Conservation (phyloP, 2,888 invertebrate genomes). For the Eupelmus urozonus region DNA sequence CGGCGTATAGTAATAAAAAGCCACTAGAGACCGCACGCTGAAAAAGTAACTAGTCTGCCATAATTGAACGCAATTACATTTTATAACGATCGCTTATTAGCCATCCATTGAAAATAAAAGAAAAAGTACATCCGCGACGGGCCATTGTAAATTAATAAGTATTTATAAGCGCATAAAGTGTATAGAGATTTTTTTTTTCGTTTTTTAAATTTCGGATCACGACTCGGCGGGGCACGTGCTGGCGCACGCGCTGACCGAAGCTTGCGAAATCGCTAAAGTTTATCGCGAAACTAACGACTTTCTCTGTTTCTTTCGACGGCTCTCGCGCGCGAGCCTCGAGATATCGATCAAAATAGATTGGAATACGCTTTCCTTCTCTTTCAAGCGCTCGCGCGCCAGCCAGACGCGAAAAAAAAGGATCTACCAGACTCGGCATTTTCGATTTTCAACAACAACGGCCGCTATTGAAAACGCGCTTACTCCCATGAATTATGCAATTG, state of each 20-base stretch:
- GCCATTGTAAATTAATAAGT: no score
- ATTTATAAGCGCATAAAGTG: no score
- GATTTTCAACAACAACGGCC: background rate
- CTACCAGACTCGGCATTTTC: no score
- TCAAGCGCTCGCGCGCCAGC: no score
- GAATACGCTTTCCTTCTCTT: conserved; percentile 40
- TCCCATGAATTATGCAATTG: background rate
- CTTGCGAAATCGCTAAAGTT: conserved; percentile 63
- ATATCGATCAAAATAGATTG: conserved; percentile 45
- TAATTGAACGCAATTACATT: background rate
- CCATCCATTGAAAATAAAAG: no score
- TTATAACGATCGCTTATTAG: background rate
- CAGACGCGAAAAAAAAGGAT: background rate
- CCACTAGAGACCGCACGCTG: background rate
- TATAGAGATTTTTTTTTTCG: no score
- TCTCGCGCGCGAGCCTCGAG: no score
- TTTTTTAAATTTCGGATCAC: no score
- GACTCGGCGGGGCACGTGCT: no score
- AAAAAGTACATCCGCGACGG: no score
- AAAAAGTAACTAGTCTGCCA: background rate
- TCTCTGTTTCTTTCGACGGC: conserved; percentile 62
- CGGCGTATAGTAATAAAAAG: background rate
- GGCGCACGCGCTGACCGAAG: conserved; percentile 2
- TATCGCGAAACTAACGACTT: conserved; percentile 61
- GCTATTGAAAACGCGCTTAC: background rate